phyloP scores from a whole-genome alignment of 2,888 invertebrate genomes.

The Tethea ocularis region DNA sequence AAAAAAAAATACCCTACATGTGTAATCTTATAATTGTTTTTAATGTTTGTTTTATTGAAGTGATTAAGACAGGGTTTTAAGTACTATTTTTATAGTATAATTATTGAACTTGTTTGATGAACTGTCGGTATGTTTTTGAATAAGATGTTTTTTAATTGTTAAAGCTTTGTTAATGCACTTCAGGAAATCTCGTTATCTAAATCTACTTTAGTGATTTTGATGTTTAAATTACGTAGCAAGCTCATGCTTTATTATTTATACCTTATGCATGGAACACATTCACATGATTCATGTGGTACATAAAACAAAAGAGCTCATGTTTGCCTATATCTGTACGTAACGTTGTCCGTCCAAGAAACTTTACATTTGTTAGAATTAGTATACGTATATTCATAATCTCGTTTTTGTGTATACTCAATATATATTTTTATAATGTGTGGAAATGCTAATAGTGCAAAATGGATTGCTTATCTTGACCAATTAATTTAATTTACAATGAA shows the following conservation, averaged over 20 bases:
- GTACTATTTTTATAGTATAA: neutral
- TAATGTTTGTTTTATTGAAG: too few species aligned
- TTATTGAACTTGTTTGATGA: neutral
- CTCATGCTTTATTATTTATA: too few species aligned
- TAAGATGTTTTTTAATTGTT: neutral
- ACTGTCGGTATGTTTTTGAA: neutral
- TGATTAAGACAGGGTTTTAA: neutral
- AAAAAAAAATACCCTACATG: neutral
- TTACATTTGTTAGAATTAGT: neutral
- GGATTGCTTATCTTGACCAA: constrained; percentile 1
- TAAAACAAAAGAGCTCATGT: neutral
- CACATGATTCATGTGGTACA: neutral
- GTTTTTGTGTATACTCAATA: neutral
- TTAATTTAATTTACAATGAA: neutral
- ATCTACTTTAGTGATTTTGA: neutral
- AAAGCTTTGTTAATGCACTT: neutral
- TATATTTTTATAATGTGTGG: neutral
- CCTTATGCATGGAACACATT: neutral
- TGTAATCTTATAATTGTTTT: neutral
- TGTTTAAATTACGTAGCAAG: neutral
- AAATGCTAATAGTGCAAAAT: neutral
- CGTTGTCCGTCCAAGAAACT: constrained; percentile 5
- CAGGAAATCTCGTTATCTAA: neutral
- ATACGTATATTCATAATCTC: constrained; percentile 4
- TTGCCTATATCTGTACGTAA: neutral